A percentile compares a stretch with the other conserved stretches of the same genome.
Evolutionary conservation across 2,113 vertebrate genomes (phyloP).

Genomic region (Leucopsar rothschildi): DNA sequence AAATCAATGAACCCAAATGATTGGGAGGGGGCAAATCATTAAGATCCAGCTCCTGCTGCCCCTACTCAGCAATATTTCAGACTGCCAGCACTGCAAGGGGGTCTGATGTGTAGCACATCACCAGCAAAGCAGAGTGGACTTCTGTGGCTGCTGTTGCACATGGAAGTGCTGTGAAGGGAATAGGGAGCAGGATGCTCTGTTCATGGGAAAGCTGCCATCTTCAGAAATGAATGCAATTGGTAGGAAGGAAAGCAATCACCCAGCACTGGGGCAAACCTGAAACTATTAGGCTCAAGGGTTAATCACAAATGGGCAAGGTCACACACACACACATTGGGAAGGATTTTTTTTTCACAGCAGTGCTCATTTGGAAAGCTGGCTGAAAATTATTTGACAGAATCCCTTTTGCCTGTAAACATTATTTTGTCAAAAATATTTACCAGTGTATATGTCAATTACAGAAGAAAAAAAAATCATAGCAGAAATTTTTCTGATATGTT

Average conservation of each 20-base stretch:
- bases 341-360: background rate
- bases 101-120: background rate
- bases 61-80: background rate
- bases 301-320: background rate
- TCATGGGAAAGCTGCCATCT: background rate
- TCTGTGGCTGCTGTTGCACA: rapidly evolving
- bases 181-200: background rate
- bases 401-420: background rate
- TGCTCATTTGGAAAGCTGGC: background rate
- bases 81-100: rapidly evolving
- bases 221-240: background rate
- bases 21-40: background rate
- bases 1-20: slow-evolving; percentile 24
- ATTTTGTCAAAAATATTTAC: background rate
- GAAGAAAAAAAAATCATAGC: rapidly evolving
- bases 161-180: background rate
- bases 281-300: rapidly evolving
- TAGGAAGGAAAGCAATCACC: background rate
- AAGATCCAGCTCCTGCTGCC: background rate
- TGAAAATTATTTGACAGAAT: background rate
- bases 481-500: background rate
- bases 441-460: background rate
- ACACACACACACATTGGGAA: background rate
- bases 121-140: background rate
- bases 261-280: background rate